Percentiles rank a stretch among this genome's conserved stretches.
Evolutionary conservation across 2,113 vertebrate species (phyloP).

Genomic region (Pterocles orientalis): DNA sequence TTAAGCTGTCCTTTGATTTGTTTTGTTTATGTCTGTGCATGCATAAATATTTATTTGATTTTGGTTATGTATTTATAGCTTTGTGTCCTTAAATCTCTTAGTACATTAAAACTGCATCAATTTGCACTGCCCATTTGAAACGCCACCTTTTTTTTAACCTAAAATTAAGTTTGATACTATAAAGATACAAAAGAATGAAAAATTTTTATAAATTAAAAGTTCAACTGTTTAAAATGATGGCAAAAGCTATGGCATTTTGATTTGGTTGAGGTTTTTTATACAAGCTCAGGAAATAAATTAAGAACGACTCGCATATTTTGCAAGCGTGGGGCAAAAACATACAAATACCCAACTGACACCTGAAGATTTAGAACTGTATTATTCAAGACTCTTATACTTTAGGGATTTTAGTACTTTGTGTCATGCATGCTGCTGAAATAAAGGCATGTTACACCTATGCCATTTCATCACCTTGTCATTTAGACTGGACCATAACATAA

Average conservation of each 20-base stretch:
- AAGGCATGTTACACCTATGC: constrained; percentile 20
- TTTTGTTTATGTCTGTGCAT: neutral
- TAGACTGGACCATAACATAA: constrained; percentile 18
- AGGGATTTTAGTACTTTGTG: constrained; percentile 41
- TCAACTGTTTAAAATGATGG: neutral
- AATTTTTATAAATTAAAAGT: neutral
- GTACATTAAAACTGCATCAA: neutral
- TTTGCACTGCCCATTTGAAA: neutral
- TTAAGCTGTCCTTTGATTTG: neutral
- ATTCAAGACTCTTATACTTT: neutral
- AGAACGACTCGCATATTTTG: neutral
- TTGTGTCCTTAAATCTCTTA: neutral
- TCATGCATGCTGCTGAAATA: constrained; percentile 23
- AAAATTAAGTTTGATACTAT: neutral
- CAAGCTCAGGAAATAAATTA: neutral
- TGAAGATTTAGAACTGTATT: constrained; percentile 10
- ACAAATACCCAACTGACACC: neutral
- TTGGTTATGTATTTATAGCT: neutral
- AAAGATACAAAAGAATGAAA: neutral
- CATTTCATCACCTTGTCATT: constrained; percentile 60
- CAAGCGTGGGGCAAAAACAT: neutral
- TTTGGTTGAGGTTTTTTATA: neutral
- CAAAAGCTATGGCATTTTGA: neutral
- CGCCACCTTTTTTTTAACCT: neutral
- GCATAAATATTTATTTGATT: neutral